Base-by-base conservation (phyloP, 1,140 invertebrate species). In the Lepidostoma basale region DNA sequence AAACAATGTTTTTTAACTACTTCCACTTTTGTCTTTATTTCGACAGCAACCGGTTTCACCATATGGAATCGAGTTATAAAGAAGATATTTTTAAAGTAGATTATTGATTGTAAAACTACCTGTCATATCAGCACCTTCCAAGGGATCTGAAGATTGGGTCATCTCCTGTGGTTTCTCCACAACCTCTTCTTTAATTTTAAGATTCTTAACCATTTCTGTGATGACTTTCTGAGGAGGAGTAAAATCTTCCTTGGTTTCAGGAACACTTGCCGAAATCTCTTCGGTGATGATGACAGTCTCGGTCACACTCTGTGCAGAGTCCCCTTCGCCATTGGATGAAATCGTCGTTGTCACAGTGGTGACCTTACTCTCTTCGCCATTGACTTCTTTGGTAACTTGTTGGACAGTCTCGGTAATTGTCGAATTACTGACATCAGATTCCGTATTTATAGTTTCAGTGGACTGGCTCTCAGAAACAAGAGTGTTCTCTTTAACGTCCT, bases 81-180 rank as follows among this genome's bases (percentile, higher is more conserved):
- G n/a, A n/a, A n/a, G n/a, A n/a, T n/a, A n/a, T n/a, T n/a, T n/a
- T n/a, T n/a, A n/a, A n/a, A n/a, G n/a, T n/a, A n/a, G n/a, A n/a
- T 42, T 9, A 42, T 42, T 42, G 8, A 3, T 42, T 42, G 6
- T 14, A 25, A 14, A 26, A 26, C 33, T 56, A 75, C 75, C 74
- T 54, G 76, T 74, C 76, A 77, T 77, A 69, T 77, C 76, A 64
- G 73, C 72, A 52, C 72, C 67, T 22, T 75, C 70, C 22, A 74
- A 49, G 14, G 73, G 71, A 67, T 73, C 71, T 20, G 18, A n/a
- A 25, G 39, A 28, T 62, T 45, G 74, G 36, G 8, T 49, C 66
- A 12, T 16, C 18, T 54, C 58, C 9, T 70, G 52, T 16, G 10
- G 47, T 30, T 69, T 70, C 33, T 49, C 59, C 20, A 45, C 28